These are phyloP conservation scores for Neodiprion lecontei DNA, from an alignment of 1,140 invertebrate genomes.

Conservation along the genomic window DNA sequence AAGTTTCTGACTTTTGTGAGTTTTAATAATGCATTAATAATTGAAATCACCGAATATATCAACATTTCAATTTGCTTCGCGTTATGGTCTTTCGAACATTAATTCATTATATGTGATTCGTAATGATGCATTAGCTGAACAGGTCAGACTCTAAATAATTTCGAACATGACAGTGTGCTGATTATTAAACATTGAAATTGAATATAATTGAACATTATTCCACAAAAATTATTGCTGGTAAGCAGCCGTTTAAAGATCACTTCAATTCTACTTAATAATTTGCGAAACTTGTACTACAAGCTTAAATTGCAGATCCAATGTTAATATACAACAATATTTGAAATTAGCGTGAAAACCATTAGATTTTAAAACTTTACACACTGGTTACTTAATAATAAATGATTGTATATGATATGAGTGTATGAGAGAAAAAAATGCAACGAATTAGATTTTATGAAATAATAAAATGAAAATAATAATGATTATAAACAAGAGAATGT, in stretches of 20 bases:
- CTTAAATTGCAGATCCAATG: conserved; percentile 16
- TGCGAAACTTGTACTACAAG: conserved; percentile 9
- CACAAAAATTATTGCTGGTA: neutral
- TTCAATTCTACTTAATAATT: neutral
- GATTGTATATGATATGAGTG: neutral
- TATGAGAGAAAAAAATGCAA: neutral
- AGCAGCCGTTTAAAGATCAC: conserved; percentile 20
- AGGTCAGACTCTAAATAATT: neutral
- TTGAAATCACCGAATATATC: too few species aligned
- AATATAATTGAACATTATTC: neutral
- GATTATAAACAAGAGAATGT: neutral
- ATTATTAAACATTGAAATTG: neutral
- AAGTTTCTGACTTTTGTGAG: neutral
- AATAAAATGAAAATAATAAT: neutral
- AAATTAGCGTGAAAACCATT: too few species aligned
- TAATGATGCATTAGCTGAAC: neutral
- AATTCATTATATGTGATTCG: too few species aligned
- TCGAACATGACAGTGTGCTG: neutral
- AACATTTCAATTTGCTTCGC: too few species aligned
- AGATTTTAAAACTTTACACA: neutral
- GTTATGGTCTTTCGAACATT: too few species aligned
- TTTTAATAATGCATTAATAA: neutral
- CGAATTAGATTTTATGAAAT: neutral
- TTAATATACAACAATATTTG: neutral
- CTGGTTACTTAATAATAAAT: neutral